Evolutionary conservation across 2,888 invertebrate genomes (phyloP).

Genomic region (Chloromyia formosa): DNA sequence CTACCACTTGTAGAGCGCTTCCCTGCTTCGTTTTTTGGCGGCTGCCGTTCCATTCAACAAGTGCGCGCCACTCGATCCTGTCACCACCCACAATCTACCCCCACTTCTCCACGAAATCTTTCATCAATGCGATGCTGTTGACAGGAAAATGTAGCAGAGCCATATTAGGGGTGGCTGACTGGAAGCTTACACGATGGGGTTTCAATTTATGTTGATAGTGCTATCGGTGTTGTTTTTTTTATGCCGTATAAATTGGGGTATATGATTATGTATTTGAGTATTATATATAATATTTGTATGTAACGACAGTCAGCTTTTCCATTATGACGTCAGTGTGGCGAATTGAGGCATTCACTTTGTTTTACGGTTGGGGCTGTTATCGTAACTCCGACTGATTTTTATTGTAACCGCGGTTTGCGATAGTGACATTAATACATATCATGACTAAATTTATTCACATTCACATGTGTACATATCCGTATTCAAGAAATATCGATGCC

Average conservation of each 20-base stretch:
- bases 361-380: not conserved
- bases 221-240: not conserved
- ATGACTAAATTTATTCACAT: no score
- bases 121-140: not conserved
- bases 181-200: slow-evolving; percentile 22
- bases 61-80: slow-evolving; percentile 38
- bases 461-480: no score
- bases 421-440: not conserved
- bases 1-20: slow-evolving; percentile 48
- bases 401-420: not conserved
- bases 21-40: slow-evolving; percentile 4
- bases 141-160: slow-evolving; percentile 14
- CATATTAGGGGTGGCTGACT: slow-evolving; percentile 13
- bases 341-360: slow-evolving; percentile 4
- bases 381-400: not conserved
- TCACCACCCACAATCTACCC: slow-evolving; percentile 11
- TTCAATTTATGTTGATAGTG: slow-evolving; percentile 9
- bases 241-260: not conserved
- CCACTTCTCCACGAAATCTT: not conserved
- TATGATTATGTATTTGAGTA: not conserved
- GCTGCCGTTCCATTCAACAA: slow-evolving; percentile 47
- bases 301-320: slow-evolving; percentile 19
- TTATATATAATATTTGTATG: not conserved
- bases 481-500: no score
- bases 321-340: slow-evolving; percentile 27